Evolutionary conservation across 2,888 invertebrate species (phyloP).

Genomic region (Leucophenga maculata): DNA sequence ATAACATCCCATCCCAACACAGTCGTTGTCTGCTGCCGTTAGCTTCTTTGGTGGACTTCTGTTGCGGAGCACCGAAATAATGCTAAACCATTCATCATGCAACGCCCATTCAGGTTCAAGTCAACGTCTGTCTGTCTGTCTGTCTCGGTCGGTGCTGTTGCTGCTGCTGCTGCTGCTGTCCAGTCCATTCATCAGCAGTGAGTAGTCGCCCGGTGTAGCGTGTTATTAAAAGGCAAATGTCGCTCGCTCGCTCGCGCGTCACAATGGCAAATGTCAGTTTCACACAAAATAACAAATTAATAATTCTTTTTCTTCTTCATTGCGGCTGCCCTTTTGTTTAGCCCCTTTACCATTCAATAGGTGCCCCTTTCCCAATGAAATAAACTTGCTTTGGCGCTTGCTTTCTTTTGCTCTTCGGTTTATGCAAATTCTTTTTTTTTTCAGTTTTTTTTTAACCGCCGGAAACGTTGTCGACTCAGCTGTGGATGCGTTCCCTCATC

Average conservation of each 20-base stretch:
- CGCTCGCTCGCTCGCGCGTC: slow-evolving; percentile 24
- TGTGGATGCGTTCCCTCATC: neutral
- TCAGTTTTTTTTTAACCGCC: neutral
- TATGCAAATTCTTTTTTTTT: slow-evolving; percentile 10
- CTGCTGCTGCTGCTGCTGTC: neutral
- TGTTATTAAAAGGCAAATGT: slow-evolving; percentile 22
- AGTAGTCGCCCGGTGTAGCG: neutral
- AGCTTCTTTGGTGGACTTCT: slow-evolving; percentile 1
- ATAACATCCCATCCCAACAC: too few relatives aligned
- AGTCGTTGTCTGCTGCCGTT: neutral
- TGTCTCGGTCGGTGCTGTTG: slow-evolving; percentile 7
- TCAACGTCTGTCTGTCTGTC: slow-evolving; percentile 29
- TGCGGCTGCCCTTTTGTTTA: neutral
- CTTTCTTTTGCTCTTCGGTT: neutral
- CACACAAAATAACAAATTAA: slow-evolving; percentile 25
- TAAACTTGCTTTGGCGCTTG: neutral
- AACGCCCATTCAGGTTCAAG: slow-evolving; percentile 12
- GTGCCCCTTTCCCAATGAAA: too few relatives aligned
- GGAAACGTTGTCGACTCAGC: neutral
- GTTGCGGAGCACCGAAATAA: slow-evolving; percentile 16
- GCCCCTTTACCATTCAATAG: neutral
- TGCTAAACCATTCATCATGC: slow-evolving; percentile 23
- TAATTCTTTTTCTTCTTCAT: slow-evolving; percentile 13
- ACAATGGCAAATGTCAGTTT: slow-evolving; percentile 34
- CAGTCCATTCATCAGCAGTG: slow-evolving; percentile 1